A percentile compares a stretch with the other conserved stretches of the same genome.
Conservation (phyloP, 2,888 invertebrate species). For the Plagodis pulveraria region DNA sequence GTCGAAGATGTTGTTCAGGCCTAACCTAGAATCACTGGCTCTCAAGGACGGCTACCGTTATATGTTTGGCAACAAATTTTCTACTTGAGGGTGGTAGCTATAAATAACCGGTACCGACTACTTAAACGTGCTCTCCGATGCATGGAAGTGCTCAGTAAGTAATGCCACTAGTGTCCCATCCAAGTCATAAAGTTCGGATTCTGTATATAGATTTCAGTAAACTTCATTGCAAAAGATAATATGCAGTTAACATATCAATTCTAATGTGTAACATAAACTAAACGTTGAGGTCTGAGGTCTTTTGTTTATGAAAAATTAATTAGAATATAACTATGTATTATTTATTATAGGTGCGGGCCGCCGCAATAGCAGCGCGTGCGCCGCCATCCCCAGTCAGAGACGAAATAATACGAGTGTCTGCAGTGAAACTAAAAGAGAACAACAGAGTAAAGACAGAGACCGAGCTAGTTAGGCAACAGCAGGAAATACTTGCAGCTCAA, state of each 20-base stretch:
- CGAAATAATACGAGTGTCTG: constrained; percentile 73
- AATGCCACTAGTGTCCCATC: no score
- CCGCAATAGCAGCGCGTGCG: constrained; percentile 67
- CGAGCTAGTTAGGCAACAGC: constrained; percentile 84
- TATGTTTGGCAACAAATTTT: no score
- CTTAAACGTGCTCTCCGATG: neutral
- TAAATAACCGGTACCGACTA: neutral
- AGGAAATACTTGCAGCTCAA: constrained; percentile 80
- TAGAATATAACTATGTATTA: neutral
- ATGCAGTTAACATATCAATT: no score
- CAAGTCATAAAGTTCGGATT: no score
- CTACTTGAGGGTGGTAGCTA: no score
- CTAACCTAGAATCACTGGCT: no score
- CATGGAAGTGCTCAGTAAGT: neutral
- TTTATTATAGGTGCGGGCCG: constrained; percentile 65
- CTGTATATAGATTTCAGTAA: no score
- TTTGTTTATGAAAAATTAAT: neutral
- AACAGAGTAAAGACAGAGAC: constrained; percentile 84
- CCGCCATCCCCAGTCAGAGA: constrained; percentile 75
- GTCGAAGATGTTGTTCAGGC: no score
- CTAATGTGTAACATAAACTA: no score
- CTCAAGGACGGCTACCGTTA: no score
- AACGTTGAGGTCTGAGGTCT: no score
- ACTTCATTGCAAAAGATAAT: no score
- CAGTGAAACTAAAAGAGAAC: constrained; percentile 83